phyloP scores from a whole-genome alignment of 2,888 invertebrate genomes.

The Platycnemis pennipes region DNA sequence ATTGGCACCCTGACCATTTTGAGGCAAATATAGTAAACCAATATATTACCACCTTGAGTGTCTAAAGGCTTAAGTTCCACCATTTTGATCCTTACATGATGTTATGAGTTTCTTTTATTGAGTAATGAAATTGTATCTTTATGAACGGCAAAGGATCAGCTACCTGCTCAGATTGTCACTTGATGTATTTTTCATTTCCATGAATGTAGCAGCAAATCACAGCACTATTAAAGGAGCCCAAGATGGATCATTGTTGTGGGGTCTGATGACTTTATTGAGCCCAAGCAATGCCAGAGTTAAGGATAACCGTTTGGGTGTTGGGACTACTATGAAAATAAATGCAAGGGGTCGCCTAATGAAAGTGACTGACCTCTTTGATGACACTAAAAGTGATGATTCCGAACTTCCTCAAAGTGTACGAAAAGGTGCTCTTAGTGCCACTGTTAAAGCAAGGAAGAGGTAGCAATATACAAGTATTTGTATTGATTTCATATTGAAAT shows the following conservation, averaged over 20 bases:
- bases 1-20: no score
- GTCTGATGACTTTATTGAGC: slow-evolving; percentile 38
- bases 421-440: neutral
- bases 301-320: slow-evolving; percentile 17
- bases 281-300: neutral
- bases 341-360: slow-evolving; percentile 45
- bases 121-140: neutral
- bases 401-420: neutral
- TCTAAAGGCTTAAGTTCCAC: no score
- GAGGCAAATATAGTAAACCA: no score
- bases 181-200: neutral
- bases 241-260: slow-evolving; percentile 5
- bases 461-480: neutral
- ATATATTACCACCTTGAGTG: no score
- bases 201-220: neutral
- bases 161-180: neutral
- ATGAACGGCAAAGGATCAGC: neutral
- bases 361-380: slow-evolving; percentile 53
- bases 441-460: slow-evolving; percentile 29
- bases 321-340: slow-evolving; percentile 47
- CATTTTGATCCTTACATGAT: no score
- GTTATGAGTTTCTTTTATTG: no score
- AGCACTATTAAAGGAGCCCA: neutral
- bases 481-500: slow-evolving; percentile 34
- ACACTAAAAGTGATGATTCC: neutral